Conservation (phyloP, 2,113 vertebrate species). For the Toxotes jaculatrix region DNA sequence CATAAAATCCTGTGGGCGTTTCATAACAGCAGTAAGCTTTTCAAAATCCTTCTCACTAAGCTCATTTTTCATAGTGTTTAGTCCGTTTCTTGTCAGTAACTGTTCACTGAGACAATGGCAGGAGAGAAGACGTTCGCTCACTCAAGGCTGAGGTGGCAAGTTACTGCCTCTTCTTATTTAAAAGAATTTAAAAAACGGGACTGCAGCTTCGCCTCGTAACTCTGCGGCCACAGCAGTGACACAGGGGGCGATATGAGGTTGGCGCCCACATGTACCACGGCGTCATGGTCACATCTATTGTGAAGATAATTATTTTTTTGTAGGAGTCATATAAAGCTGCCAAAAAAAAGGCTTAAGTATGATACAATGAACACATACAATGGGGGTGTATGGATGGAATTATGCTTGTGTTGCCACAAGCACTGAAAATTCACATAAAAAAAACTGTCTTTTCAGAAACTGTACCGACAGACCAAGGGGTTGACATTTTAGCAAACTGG, state of each 20-base stretch:
- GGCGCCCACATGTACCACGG: slow-evolving; percentile 6
- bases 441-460: no score
- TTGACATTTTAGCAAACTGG: background rate
- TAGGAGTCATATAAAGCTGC: background rate
- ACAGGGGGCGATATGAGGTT: slow-evolving; percentile 1
- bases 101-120: slow-evolving; percentile 9
- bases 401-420: no score
- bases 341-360: background rate
- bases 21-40: slow-evolving; percentile 23
- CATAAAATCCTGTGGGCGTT: slow-evolving; percentile 25
- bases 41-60: slow-evolving; percentile 27
- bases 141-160: background rate
- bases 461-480: no score
- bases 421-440: no score
- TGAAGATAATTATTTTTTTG: slow-evolving; percentile 1
- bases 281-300: background rate
- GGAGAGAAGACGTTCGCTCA: background rate
- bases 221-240: background rate
- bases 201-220: background rate
- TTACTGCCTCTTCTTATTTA: background rate
- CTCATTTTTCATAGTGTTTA: slow-evolving; percentile 8
- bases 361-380: background rate
- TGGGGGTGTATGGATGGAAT: background rate
- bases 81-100: slow-evolving; percentile 2
- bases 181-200: background rate